Conservation (phyloP, 1,140 invertebrate species). For the Procambarus virginalis region DNA sequence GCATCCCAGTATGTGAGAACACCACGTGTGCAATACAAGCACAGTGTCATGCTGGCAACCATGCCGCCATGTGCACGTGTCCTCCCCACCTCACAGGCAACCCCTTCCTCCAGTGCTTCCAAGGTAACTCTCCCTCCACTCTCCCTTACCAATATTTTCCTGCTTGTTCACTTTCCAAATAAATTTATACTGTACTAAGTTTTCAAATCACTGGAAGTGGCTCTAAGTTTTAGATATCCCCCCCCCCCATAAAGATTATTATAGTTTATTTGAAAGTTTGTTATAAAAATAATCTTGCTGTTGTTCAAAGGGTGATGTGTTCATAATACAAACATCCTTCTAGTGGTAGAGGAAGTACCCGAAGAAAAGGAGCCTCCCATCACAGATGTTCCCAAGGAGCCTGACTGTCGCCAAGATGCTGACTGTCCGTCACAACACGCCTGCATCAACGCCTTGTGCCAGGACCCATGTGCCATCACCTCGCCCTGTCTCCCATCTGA, state of each 20-base stretch:
- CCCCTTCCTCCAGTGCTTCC: constrained; percentile 83
- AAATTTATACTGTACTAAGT: not conserved
- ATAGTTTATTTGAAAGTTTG: too few relatives aligned
- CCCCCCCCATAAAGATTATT: too few relatives aligned
- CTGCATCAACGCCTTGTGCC: constrained; percentile 85
- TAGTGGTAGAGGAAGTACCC: too few relatives aligned
- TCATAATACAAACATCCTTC: too few relatives aligned
- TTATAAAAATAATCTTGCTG: too few relatives aligned
- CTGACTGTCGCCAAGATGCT: constrained; percentile 82
- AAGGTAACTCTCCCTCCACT: constrained; percentile 61
- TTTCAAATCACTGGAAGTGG: too few relatives aligned
- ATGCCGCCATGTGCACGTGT: constrained; percentile 87
- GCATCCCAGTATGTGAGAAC: constrained; percentile 84
- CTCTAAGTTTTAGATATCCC: too few relatives aligned
- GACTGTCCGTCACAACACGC: constrained; percentile 84
- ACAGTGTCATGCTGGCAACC: constrained; percentile 82
- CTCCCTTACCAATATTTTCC: not conserved
- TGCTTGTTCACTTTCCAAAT: not conserved
- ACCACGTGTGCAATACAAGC: constrained; percentile 85
- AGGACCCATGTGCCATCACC: constrained; percentile 83
- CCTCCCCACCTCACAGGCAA: constrained; percentile 84
- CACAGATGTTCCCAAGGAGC: constrained; percentile 49
- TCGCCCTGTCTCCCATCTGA: constrained; percentile 83
- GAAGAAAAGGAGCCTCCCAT: not conserved
- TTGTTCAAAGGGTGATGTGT: too few relatives aligned